Evolutionary conservation across 2,888 invertebrate species (phyloP).

Genomic region (Agrochola circellaris): DNA sequence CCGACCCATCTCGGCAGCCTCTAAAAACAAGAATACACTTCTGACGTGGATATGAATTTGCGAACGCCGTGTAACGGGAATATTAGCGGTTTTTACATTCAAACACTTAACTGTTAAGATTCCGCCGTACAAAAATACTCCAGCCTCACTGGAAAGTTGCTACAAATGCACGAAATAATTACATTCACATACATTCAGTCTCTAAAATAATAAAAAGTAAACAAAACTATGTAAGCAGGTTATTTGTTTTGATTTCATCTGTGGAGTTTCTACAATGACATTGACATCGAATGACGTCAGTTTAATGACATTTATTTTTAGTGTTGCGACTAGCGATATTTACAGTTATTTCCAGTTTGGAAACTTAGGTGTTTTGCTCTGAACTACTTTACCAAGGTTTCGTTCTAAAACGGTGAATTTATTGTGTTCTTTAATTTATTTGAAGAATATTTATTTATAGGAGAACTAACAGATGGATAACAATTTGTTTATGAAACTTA

Average conservation of each 20-base stretch:
- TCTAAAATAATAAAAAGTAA: slow-evolving; percentile 44
- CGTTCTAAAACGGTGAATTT: neutral
- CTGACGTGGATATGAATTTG: slow-evolving; percentile 80
- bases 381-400: neutral
- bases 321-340: slow-evolving; percentile 33
- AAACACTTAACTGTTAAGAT: slow-evolving; percentile 41
- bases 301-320: slow-evolving; percentile 24
- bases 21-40: slow-evolving; percentile 63
- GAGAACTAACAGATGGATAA: no score
- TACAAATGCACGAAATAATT: slow-evolving; percentile 24
- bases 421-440: neutral
- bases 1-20: slow-evolving; percentile 84
- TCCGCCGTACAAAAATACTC: slow-evolving; percentile 12
- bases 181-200: slow-evolving; percentile 46
- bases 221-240: slow-evolving; percentile 34
- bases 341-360: neutral
- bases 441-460: neutral
- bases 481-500: no score
- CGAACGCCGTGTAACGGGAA: slow-evolving; percentile 79
- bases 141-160: slow-evolving; percentile 4
- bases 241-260: slow-evolving; percentile 64
- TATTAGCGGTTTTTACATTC: slow-evolving; percentile 56
- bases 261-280: slow-evolving; percentile 25
- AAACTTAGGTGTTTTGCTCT: neutral
- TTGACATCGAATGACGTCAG: slow-evolving; percentile 43